Percentiles rank a stretch among this genome's conserved stretches.
Evolutionary conservation across 92 coral and sea anemone species (phyloP).

Genomic region (Epizoanthus stellaris): DNA sequence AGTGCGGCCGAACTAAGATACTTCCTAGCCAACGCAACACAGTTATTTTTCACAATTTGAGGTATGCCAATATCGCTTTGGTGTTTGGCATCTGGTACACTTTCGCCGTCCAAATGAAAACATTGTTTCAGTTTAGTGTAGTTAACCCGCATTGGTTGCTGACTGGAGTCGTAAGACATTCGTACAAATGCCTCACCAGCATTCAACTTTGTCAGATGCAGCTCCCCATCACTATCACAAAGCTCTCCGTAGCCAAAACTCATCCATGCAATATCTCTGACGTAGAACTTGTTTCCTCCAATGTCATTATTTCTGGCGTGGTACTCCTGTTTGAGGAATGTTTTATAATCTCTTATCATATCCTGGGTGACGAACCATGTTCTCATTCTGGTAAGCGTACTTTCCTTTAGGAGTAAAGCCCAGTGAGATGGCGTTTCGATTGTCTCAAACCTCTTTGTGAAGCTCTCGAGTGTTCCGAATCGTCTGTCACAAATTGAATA

Average conservation of each 20-base stretch:
- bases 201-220: no score
- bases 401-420: not conserved
- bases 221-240: no score
- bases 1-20: not conserved
- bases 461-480: constrained; percentile 14
- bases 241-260: not conserved
- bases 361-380: not conserved
- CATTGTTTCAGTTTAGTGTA: no score
- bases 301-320: not conserved
- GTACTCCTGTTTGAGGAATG: not conserved
- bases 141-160: no score
- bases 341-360: not conserved
- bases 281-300: not conserved
- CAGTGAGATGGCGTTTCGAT: constrained; percentile 8
- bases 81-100: no score
- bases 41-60: not conserved
- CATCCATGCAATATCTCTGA: constrained; percentile 16
- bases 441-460: not conserved
- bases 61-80: not conserved
- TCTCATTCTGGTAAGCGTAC: not conserved
- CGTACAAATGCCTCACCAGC: no score
- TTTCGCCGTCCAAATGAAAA: no score
- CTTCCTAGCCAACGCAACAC: not conserved
- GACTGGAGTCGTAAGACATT: no score
- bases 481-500: constrained; percentile 45